A percentile compares a stretch with the other conserved stretches of the same genome.
These are phyloP conservation scores for Tiliacea aurago DNA, from an alignment of 2,888 invertebrate genomes.

Conservation along the genomic window DNA sequence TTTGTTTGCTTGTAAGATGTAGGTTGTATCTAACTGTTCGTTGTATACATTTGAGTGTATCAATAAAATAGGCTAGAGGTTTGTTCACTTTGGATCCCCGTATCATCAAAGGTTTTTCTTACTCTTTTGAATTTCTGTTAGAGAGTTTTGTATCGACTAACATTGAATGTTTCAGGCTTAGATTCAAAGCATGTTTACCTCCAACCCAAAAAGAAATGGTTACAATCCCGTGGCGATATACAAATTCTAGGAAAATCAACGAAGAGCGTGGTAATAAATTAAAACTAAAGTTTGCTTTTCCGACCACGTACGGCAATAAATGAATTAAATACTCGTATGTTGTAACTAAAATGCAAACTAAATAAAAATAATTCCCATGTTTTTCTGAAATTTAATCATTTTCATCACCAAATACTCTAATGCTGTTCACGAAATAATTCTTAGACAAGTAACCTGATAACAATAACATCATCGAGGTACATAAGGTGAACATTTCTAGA, in stretches of 20 bases:
- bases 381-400: not conserved
- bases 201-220: not conserved
- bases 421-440: not conserved
- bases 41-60: conserved; percentile 13
- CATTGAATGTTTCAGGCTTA: conserved; percentile 8
- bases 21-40: not conserved
- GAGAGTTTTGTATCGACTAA: conserved; percentile 18
- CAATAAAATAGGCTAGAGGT: conserved; percentile 17
- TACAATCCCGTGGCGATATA: not conserved
- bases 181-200: conserved; percentile 22
- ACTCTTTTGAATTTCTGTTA: conserved; percentile 24
- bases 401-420: not conserved
- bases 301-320: too few species aligned
- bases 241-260: conserved; percentile 3
- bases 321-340: not conserved
- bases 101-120: conserved; percentile 33
- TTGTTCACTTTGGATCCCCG: conserved; percentile 28
- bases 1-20: conserved; percentile 41
- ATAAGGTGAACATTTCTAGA: not conserved
- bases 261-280: not conserved
- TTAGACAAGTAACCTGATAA: not conserved
- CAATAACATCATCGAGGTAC: conserved; percentile 6
- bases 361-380: too few species aligned
- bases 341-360: not conserved
- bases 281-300: not conserved